These are phyloP conservation scores for Schizopygopsis malacanthus DNA, from an alignment of 2,797 vertebrate species.

Conservation along the genomic window DNA sequence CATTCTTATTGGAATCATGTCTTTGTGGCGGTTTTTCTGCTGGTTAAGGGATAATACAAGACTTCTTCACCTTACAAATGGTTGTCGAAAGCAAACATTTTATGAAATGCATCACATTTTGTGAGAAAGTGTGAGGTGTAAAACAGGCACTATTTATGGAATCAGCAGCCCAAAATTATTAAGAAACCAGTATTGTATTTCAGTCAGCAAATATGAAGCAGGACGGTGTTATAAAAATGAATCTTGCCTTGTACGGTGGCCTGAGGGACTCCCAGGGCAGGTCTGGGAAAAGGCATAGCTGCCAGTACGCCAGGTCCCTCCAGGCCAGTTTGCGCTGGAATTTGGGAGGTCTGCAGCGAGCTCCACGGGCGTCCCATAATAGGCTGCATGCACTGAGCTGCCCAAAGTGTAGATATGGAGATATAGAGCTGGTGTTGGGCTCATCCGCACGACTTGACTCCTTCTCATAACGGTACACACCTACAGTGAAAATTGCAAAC, in stretches of 20 bases:
- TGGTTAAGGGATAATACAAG: background rate
- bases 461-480: conserved; percentile 76
- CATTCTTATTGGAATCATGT: background rate
- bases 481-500: conserved; percentile 53
- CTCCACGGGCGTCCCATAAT: conserved; percentile 74
- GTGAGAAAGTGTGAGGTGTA: background rate
- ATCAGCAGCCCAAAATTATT: background rate
- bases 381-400: conserved; percentile 77
- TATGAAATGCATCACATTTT: background rate
- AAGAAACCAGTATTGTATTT: background rate
- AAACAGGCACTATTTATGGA: background rate
- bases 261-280: conserved; percentile 79
- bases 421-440: conserved; percentile 77
- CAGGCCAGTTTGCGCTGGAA: conserved; percentile 80
- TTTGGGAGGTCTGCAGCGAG: conserved; percentile 71
- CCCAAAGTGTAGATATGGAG: conserved; percentile 81
- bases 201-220: background rate
- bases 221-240: background rate
- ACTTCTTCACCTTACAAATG: background rate
- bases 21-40: background rate
- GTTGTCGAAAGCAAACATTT: background rate
- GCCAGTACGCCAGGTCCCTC: conserved; percentile 81
- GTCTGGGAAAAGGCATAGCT: conserved; percentile 76
- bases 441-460: conserved; percentile 75
- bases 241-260: conserved; percentile 77